A percentile compares a stretch with the other conserved stretches of the same genome.
phyloP scores from a whole-genome alignment of 2,888 invertebrate genomes.

The Baronia brevicornis region DNA sequence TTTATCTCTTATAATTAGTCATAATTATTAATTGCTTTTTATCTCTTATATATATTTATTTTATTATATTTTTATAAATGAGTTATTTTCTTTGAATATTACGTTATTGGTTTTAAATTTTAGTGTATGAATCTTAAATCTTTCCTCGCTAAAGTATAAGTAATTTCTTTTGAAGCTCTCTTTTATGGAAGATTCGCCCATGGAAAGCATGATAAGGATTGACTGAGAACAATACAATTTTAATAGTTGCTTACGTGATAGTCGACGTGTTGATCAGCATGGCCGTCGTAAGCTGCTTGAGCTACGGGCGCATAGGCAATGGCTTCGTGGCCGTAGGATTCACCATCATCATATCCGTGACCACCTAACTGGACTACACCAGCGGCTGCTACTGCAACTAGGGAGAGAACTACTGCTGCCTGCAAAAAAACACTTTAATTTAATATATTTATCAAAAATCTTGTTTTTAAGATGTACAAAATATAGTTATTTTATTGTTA shows the following conservation, averaged over 20 bases:
- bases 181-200: too few species aligned
- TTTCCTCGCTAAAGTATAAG: too few species aligned
- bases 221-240: too few species aligned
- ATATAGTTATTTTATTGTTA: too few species aligned
- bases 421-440: slow-evolving; percentile 25
- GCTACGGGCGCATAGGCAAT: slow-evolving; percentile 55
- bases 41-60: too few species aligned
- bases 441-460: slow-evolving; percentile 7
- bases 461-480: not conserved
- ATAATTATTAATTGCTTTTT: too few species aligned
- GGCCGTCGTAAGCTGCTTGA: slow-evolving; percentile 43
- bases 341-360: slow-evolving; percentile 51
- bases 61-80: too few species aligned
- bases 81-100: too few species aligned
- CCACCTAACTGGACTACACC: slow-evolving; percentile 48
- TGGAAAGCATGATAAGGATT: slow-evolving; percentile 1
- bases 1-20: too few species aligned
- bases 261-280: slow-evolving; percentile 64
- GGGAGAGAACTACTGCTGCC: slow-evolving; percentile 58
- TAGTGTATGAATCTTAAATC: too few species aligned
- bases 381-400: slow-evolving; percentile 59
- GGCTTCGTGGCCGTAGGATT: slow-evolving; percentile 55
- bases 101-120: too few species aligned
- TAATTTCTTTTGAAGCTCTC: too few species aligned
- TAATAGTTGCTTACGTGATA: slow-evolving; percentile 65